Evolutionary conservation across 2,888 invertebrate genomes (phyloP), one percentile per base, ranked within the genome.

Genomic region (Pyrochroa serraticornis): DNA sequence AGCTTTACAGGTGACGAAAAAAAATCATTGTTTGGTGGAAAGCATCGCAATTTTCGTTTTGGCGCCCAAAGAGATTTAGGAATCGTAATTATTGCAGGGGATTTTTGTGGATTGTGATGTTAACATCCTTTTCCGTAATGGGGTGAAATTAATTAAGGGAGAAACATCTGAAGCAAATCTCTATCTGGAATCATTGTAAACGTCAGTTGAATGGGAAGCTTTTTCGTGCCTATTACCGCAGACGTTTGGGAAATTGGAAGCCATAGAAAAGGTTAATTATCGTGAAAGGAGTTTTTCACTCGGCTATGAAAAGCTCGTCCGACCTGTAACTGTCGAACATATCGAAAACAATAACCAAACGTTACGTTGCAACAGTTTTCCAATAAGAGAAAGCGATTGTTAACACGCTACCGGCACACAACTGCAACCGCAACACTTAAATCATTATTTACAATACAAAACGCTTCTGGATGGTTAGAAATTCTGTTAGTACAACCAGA

Each of bases 321-420:
- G 46, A 35, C 46, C n/a, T n/a, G 46, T 2, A 22, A 22, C 22
- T 22, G 22, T 41, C 53, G 41, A 46, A 41, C 3, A 35, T 48
- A 43, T 48, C 35, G 48, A 46, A 47, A 47, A 55, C 55, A 48
- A 48, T 55, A 48, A 55, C 47, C 36, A 35, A 48, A 10, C 46
- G 46, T 53, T 53, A 53, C 46, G 47, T 34, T 53, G 53, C 47
- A 53, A 5, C 5, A 5, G 41, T 45, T 46, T 53, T 36, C 41
- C 45, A 32, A 39, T 35, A 39, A 14, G 47, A 31, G 42, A 47
- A 46, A 48, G 48, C 55, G 41, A 55, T 55, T 55, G 42, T 42
- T 30, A 42, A 42, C 42, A 48, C 55, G 55, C 43, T 37, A 43
- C 10, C 43, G 9, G 43, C 47, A 48, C 43, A 46, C 36, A 46